Base-by-base conservation (phyloP, 2,797 vertebrate genomes). In the Pelobates cultripes region DNA sequence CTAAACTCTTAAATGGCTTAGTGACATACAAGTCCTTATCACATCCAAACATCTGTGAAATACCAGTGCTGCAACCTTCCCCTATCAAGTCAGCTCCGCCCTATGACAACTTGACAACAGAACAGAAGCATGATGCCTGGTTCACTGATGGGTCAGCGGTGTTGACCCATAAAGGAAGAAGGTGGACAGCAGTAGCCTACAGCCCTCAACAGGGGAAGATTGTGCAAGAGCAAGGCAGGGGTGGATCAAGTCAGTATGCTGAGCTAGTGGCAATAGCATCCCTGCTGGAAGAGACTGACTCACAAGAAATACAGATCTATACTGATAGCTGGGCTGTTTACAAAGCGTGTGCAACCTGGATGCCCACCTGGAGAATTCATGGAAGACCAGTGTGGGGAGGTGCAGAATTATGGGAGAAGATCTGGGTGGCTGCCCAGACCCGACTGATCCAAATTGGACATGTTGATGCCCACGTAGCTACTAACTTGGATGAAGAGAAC, bases 261-360 rank as follows among this genome's bases (percentile, higher is more conserved):
- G 61, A 64, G 17, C 17, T 64, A n/a, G 17, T 3, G 5, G 61
- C 61, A 3, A 64, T 64, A 5, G 12, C n/a, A 2, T 3, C 15
- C 41, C 40, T 67, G 43, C 14, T 67, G 4, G 40, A 47, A 7
- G 60, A 66, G 40, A n/a, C 63, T 13, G 51, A 40, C 1, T 3
- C 17, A 3, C 9, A 3, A 6, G 60, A 66, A 40, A 7, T 66
- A 7, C 3, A n/a, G 15, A 66, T 76, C 3, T 76, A 76, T 45
- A 76, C 61, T 6, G 44, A 76, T 10, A 76, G 61, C 44, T 76
- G 44, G 61, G 74, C 61, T 40, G 43, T 76, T 7, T 76, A 47
- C 28, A 28, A 76, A 15, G 44, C 15, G 9, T 44, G 43, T 3
- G 15, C 17, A 4, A 64, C 43, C 0, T 76, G 74, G 61, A 47